phyloP scores from a whole-genome alignment of 2,888 invertebrate genomes.

The Celastrina argiolus region DNA sequence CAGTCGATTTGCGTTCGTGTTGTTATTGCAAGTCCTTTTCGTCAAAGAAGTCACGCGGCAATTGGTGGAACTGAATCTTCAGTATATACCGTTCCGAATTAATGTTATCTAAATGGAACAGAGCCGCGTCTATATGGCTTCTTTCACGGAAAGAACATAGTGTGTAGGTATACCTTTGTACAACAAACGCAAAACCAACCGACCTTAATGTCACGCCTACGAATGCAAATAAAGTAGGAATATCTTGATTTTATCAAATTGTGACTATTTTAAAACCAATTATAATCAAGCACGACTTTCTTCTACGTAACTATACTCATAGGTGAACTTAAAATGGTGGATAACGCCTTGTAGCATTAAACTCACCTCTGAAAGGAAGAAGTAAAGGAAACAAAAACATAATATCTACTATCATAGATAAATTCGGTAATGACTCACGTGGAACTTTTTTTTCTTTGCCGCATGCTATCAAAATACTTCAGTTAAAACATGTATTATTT shows the following conservation, averaged over 20 bases:
- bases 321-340: not conserved
- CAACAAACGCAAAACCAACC: not conserved
- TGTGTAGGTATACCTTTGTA: not conserved
- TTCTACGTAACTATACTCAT: not conserved
- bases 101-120: no score
- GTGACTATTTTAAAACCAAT: not conserved
- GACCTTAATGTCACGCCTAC: not conserved
- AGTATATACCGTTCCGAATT: no score
- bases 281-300: not conserved
- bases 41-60: no score
- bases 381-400: slow-evolving; percentile 36
- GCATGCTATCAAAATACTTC: slow-evolving; percentile 8
- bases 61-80: no score
- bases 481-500: not conserved
- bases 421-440: slow-evolving; percentile 9
- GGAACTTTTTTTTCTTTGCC: slow-evolving; percentile 11
- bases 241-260: not conserved
- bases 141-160: no score
- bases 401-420: slow-evolving; percentile 4
- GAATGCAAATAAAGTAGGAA: not conserved
- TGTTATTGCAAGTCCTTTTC: no score
- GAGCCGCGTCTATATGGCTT: no score
- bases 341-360: not conserved
- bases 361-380: slow-evolving; percentile 10
- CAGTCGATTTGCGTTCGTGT: not conserved